Evolutionary conservation across 2,888 invertebrate species (phyloP), one percentile per base, ranked within the genome.

Genomic region (Zygaena filipendulae): DNA sequence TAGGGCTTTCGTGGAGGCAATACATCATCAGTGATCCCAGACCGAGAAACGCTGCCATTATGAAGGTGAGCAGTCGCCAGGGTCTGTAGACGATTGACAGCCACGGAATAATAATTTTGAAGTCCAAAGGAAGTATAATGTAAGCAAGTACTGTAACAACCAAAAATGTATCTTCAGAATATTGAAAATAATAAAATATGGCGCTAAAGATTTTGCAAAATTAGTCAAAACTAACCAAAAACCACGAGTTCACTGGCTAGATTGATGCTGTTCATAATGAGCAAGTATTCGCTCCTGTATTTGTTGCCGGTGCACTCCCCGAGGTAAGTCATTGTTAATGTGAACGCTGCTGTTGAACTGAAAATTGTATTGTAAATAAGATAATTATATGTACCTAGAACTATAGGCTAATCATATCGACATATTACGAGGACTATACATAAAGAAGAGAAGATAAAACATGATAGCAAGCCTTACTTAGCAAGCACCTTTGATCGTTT

Each of bases 1-100:
- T 89, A 0, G 92, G 91, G 40, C 88, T 91, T 54, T 92, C 92
- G 0, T 90, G 86, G 16, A 87, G 63, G 21, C 58, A 68, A 1
- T 71, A 49, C 18, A 86, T 59, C 30, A 84, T 67, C 0, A 84
- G 7, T 0, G 84, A 82, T 22, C 89, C 82, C 0, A 85, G 14
- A 0, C 60, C 64, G 4, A 67, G 29, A 0, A 60, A 58, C 0
- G 57, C 9, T 0, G 67, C 54, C 30, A 63, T 27, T 1, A 52
- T 38, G 0, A 87, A 59, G 1, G 90, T 61, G 33, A 87, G 84
- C 6, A 90, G 48, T 11, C 91, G 79, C 92, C 92, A 92, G 1
- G 90, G 84, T 30, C 83, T 79, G 38, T 83, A 84, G 2, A 52
- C 53, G 30, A 88, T 59, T 3, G 60, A 69, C 4, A 84, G 43